Conservation (phyloP, 2,113 vertebrate genomes). For the Puntigrus tetrazona region DNA sequence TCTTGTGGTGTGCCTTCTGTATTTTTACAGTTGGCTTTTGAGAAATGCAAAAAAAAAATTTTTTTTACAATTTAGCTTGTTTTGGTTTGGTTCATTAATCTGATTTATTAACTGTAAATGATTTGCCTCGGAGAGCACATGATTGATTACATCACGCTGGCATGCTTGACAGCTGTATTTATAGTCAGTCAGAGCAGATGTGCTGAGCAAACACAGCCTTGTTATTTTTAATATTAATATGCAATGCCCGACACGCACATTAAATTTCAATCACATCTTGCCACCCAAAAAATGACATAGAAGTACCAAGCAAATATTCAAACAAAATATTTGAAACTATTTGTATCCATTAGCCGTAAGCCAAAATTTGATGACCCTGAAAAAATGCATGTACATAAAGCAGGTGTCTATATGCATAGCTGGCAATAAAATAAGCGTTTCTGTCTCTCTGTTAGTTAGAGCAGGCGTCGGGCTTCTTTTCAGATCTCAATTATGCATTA, state of each 20-base stretch:
- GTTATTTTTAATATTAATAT: neutral
- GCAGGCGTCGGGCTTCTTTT: neutral
- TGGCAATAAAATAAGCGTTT: neutral
- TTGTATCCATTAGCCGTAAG: neutral
- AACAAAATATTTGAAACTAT: neutral
- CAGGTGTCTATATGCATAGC: neutral
- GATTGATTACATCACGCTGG: neutral
- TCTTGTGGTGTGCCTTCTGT: neutral
- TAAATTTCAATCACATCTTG: neutral
- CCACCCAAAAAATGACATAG: neutral
- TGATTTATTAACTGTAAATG: neutral
- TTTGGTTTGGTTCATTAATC: conserved; percentile 3
- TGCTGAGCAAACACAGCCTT: neutral
- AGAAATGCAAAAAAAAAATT: neutral
- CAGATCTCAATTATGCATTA: conserved; percentile 29
- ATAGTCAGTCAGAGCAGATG: neutral
- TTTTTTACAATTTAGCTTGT: neutral
- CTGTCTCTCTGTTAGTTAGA: neutral
- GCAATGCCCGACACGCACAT: neutral
- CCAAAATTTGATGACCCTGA: neutral
- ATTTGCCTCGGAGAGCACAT: neutral
- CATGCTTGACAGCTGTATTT: neutral
- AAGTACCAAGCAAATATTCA: neutral
- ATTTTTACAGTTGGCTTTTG: conserved; percentile 9
- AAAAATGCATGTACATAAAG: neutral